Evolutionary conservation across 2,797 vertebrate species (phyloP).

Genomic region (Carapus acus): DNA sequence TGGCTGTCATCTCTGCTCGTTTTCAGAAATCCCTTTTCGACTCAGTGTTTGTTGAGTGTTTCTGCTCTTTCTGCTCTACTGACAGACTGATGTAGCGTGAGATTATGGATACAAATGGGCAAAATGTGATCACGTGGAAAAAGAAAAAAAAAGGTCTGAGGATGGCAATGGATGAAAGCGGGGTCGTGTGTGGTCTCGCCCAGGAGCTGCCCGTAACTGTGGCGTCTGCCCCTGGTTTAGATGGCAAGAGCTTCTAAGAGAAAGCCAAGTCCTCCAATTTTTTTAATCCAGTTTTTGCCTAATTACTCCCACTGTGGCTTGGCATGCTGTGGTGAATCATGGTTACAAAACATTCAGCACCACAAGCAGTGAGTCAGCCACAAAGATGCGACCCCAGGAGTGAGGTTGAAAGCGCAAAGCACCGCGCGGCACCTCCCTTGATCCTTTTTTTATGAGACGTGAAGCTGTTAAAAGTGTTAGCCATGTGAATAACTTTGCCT

Average conservation of each 20-base stretch:
- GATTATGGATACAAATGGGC: constrained; percentile 13
- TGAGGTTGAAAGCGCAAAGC: constrained; percentile 5
- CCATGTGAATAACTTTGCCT: background rate
- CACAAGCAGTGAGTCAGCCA: background rate
- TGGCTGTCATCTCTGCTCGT: constrained; percentile 22
- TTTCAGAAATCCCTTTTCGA: background rate
- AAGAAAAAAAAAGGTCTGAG: too few species aligned
- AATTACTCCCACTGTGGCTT: constrained; percentile 19
- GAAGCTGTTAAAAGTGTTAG: constrained; percentile 5
- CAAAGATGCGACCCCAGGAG: constrained; percentile 9
- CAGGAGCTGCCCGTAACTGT: constrained; percentile 35
- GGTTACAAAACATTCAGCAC: constrained; percentile 24
- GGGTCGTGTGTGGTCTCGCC: background rate
- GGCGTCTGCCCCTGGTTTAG: constrained; percentile 27
- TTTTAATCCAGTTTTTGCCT: constrained; percentile 1
- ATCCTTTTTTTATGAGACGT: background rate
- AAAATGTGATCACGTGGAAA: too few species aligned
- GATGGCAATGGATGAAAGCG: constrained; percentile 13
- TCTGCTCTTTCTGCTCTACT: constrained; percentile 35
- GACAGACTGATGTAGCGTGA: constrained; percentile 31
- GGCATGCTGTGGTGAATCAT: constrained; percentile 12
- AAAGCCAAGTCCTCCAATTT: constrained; percentile 22
- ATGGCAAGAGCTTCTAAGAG: constrained; percentile 25
- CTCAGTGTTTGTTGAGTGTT: constrained; percentile 44
- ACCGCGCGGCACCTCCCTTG: constrained; percentile 14